phyloP scores from a whole-genome alignment of 1,140 invertebrate species.

The Saccostrea glomerata region DNA sequence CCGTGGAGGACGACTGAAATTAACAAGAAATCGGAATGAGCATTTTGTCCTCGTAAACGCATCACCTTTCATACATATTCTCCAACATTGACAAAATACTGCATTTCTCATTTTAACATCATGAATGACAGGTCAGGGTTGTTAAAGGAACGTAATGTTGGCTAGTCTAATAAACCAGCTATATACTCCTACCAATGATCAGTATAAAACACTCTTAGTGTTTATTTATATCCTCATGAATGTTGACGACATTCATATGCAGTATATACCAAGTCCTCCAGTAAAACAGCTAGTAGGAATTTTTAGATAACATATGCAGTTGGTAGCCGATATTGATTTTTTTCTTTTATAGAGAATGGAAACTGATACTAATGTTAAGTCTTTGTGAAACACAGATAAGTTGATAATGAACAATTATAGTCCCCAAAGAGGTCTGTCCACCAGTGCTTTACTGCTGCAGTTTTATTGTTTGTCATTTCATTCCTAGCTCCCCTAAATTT shows the following conservation, averaged over 20 bases:
- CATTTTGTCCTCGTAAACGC: not conserved
- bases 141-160: not conserved
- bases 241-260: not conserved
- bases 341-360: not conserved
- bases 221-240: not conserved
- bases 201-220: not conserved
- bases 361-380: slow-evolving; percentile 10
- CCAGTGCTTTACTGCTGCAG: not conserved
- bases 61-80: not conserved
- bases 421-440: not conserved
- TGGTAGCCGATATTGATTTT: not conserved
- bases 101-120: not conserved
- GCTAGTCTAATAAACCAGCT: not conserved
- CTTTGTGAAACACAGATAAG: slow-evolving; percentile 2
- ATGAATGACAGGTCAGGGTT: not conserved
- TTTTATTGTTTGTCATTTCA: not conserved
- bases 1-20: slow-evolving; percentile 47
- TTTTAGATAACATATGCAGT: not conserved
- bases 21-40: not conserved
- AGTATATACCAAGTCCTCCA: not conserved
- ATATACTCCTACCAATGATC: not conserved
- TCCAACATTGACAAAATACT: not conserved
- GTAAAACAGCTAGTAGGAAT: not conserved
- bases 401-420: slow-evolving; percentile 18
- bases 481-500: not conserved